Evolutionary conservation across 2,113 vertebrate genomes (phyloP).

Genomic region (Stercorarius parasiticus): DNA sequence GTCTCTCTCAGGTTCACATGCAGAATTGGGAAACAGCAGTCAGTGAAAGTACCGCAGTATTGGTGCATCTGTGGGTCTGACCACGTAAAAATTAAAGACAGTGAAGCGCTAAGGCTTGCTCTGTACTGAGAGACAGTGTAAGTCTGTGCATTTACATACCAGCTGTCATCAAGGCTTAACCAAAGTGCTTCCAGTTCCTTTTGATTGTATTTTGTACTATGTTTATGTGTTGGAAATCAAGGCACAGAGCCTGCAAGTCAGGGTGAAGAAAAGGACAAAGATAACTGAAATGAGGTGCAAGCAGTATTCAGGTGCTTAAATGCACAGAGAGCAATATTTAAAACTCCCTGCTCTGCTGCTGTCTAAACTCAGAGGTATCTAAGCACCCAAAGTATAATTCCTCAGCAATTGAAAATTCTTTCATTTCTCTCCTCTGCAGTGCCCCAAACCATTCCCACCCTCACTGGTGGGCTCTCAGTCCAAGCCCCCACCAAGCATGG

Average conservation of each 20-base stretch:
- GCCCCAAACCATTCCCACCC: not conserved
- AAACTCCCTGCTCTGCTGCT: not conserved
- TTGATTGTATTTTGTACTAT: not conserved
- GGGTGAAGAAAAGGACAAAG: not conserved
- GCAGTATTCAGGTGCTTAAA: not conserved
- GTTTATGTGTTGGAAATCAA: not conserved
- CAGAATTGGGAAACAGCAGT: not conserved
- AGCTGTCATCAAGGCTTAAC: not conserved
- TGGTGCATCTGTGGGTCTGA: not conserved
- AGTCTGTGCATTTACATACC: constrained; percentile 8
- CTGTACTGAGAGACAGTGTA: not conserved
- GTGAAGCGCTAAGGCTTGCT: not conserved
- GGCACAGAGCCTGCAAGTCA: not conserved
- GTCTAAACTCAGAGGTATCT: not conserved
- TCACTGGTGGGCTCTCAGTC: no score
- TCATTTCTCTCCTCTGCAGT: not conserved
- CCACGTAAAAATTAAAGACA: not conserved
- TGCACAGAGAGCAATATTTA: not conserved
- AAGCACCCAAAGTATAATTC: not conserved
- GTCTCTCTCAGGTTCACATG: not conserved
- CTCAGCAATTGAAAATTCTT: not conserved
- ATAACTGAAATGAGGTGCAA: not conserved
- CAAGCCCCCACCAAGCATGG: not conserved
- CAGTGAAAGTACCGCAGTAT: not conserved
- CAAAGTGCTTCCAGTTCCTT: not conserved